Base-by-base conservation (phyloP, 2,113 vertebrate genomes). In the Hydrochoerus hydrochaeris region DNA sequence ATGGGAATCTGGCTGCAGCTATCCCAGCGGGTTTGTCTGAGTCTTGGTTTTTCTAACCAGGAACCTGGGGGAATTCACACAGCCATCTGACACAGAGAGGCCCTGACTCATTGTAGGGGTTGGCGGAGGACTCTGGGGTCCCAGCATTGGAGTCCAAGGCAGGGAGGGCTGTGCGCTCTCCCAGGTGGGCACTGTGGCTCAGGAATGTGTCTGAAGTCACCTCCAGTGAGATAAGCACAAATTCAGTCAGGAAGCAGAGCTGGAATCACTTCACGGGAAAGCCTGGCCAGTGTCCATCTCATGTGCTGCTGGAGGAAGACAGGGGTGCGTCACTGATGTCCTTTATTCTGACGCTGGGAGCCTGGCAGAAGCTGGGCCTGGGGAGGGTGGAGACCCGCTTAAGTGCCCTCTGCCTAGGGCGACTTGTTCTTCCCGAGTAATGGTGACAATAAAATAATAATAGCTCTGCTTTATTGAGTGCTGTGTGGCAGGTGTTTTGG, bases 361-460 rank as follows among this genome's bases (percentile, higher is more conserved):
- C 58, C 92, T 62, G 58, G 69, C 65, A 41, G 49, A 65, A 92
- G 52, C 75, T 75, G 52, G 4, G 10, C 63, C 63, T 73, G 46
- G 71, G 65, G 77, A 94, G 78, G 26, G 58, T 41, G 28, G 82
- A 73, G 60, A 32, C 65, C 88, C 6, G n/a, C 75, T 49, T 24
- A 88, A 44, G 65, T 97, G 89, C 84, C 85, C 38, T 89, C 62
- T 58, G 78, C 71, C 32, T 38, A 2, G 54, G 84, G 94, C 82
- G 57, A 9, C 54, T 69, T 16, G 38, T 73, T 91, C 88, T 38
- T 91, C 35, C 91, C 30, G 46, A 77, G n/a, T 80, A 60, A 75
- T 83, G 46, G 82, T 65, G 80, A 57, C 75, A 75, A 22, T 95
- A 85, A 85, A 97, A 90, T 75, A 78, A 78, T 67, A 92, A 94